phyloP scores from a whole-genome alignment of 2,113 vertebrate genomes.

The Anas platyrhynchos region DNA sequence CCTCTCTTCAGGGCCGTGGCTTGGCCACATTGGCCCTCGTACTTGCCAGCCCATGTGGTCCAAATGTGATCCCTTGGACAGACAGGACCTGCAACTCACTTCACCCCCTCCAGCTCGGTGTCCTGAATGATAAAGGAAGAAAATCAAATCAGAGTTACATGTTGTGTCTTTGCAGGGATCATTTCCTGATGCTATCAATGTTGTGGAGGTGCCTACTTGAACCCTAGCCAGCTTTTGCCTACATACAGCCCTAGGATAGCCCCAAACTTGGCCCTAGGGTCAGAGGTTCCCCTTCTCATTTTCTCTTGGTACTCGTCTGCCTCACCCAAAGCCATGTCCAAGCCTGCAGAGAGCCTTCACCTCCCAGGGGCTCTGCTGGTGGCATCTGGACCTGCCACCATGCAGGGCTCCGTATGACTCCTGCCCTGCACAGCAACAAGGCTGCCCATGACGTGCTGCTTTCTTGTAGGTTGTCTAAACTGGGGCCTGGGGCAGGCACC shows the following conservation, averaged over 20 bases:
- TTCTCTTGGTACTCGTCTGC: not conserved
- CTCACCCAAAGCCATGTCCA: not conserved
- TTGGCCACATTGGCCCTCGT: fast-evolving
- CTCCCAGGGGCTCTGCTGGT: not conserved
- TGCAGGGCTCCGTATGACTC: not conserved
- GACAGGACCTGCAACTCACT: not conserved
- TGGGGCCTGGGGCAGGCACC: not conserved
- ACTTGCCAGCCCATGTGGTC: fast-evolving
- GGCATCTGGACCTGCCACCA: fast-evolving
- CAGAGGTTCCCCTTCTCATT: not conserved
- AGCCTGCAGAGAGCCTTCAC: not conserved
- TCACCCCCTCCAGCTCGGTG: not conserved
- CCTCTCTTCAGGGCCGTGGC: not conserved
- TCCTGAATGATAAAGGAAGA: not conserved
- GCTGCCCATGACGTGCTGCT: not conserved
- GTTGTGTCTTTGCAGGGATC: no score
- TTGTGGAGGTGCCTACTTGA: not conserved
- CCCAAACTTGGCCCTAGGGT: not conserved
- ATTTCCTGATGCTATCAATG: not conserved
- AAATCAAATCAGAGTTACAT: not conserved
- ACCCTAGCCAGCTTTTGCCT: not conserved
- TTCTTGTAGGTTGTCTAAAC: not conserved
- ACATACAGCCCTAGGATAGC: not conserved
- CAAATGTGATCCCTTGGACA: fast-evolving
- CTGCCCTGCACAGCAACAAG: not conserved